Percentiles rank a stretch among this genome's conserved stretches.
phyloP scores from a whole-genome alignment of 2,113 vertebrate genomes.

The Phocoena phocoena region DNA sequence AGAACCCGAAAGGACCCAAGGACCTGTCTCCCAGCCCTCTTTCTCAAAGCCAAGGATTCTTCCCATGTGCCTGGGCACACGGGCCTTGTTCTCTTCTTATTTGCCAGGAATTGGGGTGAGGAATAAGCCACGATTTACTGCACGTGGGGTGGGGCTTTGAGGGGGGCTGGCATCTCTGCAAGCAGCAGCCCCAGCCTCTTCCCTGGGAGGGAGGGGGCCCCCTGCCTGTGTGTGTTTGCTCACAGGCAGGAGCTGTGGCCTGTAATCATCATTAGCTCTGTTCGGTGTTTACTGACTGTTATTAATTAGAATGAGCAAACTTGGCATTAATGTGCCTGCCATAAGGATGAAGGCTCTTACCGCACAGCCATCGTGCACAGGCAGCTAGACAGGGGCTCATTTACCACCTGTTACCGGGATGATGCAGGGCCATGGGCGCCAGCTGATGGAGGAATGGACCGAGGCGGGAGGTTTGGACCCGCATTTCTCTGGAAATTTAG shows the following conservation, averaged over 20 bases:
- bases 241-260: conserved; percentile 72
- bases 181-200: conserved; percentile 31
- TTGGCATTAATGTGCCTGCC: conserved; percentile 79
- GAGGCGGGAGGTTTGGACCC: accelerated
- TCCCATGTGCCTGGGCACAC: accelerated
- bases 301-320: conserved; percentile 81
- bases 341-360: conserved; percentile 76
- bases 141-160: background rate
- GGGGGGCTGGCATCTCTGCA: background rate
- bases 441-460: background rate
- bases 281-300: conserved; percentile 82
- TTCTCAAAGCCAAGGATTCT: background rate
- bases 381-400: conserved; percentile 70
- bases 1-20: background rate
- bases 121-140: background rate
- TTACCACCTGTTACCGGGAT: conserved; percentile 73
- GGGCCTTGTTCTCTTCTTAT: background rate
- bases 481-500: background rate
- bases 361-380: conserved; percentile 61
- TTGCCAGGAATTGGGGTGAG: background rate
- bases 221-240: conserved; percentile 78
- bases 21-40: background rate
- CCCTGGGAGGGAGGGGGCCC: conserved; percentile 62
- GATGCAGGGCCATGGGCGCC: background rate
- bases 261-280: conserved; percentile 81